Base-by-base conservation (phyloP, 2,113 vertebrate species). In the Chaetorhynchus papuensis region DNA sequence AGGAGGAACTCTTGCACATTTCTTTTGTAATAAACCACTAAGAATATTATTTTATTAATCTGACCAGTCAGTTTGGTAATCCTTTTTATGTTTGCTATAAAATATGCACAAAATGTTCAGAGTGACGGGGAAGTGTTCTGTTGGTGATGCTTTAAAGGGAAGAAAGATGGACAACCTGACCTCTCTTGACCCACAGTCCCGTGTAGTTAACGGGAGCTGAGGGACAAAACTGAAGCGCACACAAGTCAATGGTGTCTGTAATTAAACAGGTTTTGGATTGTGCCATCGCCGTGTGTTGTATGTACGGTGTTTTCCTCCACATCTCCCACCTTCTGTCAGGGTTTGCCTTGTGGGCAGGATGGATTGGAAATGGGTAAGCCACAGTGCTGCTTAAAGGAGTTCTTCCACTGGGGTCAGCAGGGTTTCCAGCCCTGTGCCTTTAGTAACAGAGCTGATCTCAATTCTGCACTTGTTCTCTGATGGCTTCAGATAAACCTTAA, bases 131-230 rank as follows among this genome's bases (percentile, higher is more conserved):
- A 75, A 4, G 15, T 15, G 33, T 44, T 70, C 31, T 53, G 35
- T 47, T 72, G 21, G 6, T 52, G 42, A 26, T n/a, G 26, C 52
- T 86, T 87, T 64, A 7, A 79, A 31, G 47, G 49, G 31, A 66
- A 39, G 50, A n/a, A 63, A 54, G 21, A 9, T 7, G 53, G 80
- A 39, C 63, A 35, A 28, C 12, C 7, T 21, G 42, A 23, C 8
- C 15, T 68, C 13, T 65, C 2, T 1, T 35, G 33, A 2, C 59
- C 57, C 22, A 10, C 0, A 0, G 16, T 14, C 49, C 10, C 12
- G 9, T 13, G 7, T 13, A 24, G 37, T 27, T n/a, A 33, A 44
- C 0, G 1, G 71, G 30, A 56, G 54, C 28, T 7, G 19, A 50
- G 37, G 70, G 45, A 37, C 31, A 23, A 57, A 59, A 66, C 15